A percentile compares a stretch with the other conserved stretches of the same genome.
Conservation (phyloP, 2,113 vertebrate species). For the Mola mola region DNA sequence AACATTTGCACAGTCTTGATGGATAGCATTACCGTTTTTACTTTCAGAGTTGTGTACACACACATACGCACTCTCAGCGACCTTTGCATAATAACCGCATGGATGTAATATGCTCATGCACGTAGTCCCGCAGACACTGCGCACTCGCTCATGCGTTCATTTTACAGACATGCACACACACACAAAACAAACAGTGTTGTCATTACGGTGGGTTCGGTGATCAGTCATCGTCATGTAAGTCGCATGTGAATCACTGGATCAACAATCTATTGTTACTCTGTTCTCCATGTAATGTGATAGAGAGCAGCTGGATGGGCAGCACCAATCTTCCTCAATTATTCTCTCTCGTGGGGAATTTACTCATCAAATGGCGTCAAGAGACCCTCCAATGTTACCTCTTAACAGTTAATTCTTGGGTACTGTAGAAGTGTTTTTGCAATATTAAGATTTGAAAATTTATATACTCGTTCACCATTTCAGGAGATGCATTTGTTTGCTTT, state of each 20-base stretch:
- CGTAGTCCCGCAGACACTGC: not conserved
- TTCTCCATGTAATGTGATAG: slow-evolving; percentile 50
- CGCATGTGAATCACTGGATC: slow-evolving; percentile 47
- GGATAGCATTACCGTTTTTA: slow-evolving; percentile 16
- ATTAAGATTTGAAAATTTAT: too few species aligned
- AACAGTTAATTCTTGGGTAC: too few species aligned
- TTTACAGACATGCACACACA: slow-evolving; percentile 16
- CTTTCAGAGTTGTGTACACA: slow-evolving; percentile 14
- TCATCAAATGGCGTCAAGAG: slow-evolving; percentile 17
- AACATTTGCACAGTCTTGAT: slow-evolving; percentile 39
- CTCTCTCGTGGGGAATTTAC: slow-evolving; percentile 2
- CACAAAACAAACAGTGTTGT: slow-evolving; percentile 41
- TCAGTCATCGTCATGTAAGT: slow-evolving; percentile 44
- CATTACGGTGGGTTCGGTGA: slow-evolving; percentile 37
- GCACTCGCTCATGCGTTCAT: slow-evolving; percentile 35
- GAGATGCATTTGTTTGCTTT: too few species aligned
- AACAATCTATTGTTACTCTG: slow-evolving; percentile 59
- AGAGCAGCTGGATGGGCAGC: slow-evolving; percentile 55
- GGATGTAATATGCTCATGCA: slow-evolving; percentile 9
- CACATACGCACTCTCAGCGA: slow-evolving; percentile 1
- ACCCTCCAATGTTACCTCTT: not conserved
- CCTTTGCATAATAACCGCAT: slow-evolving; percentile 24
- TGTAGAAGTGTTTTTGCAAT: too few species aligned
- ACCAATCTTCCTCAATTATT: slow-evolving; percentile 21
- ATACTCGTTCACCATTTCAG: too few species aligned